Evolutionary conservation across 2,113 vertebrate species (phyloP), one percentile per base, ranked within the genome.

Genomic region (Sula dactylatra): DNA sequence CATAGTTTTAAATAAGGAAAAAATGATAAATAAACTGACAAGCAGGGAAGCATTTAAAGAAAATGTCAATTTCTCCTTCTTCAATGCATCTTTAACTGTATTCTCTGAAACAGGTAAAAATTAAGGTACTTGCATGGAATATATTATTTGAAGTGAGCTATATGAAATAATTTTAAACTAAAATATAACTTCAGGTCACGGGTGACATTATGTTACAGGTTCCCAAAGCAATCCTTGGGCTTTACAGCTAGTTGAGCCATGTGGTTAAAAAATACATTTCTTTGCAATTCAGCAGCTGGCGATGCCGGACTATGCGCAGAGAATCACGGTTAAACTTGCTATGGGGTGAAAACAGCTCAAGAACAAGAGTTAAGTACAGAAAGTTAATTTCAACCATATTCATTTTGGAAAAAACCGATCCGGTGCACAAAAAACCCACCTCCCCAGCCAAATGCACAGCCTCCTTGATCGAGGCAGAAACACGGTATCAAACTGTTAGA

Each of bases 401-500:
- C 19, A 40, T 16, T 62, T 73, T 6, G 34, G 52, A 52, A 49
- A 74, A 86, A 92, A 56, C 3, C 3, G 1, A 56, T 16, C 6
- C 44, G 56, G 24, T 2, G 3, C 27, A 71, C 13, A 44, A 56
- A 61, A 66, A 50, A 3, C 5, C 13, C 50, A 25, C 4, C 32
- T 49, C 14, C 24, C 44, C 44, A 34, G 24, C 11, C 25, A 5
- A 66, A 54, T 0, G 16, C 20, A 4, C 18, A 36, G 15, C 7
- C 9, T n/a, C 52, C 31, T 59, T 45, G 8, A 52, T 0, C 7
- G 21, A 42, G 40, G 59, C 54, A 42, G 45, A 45, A 42, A 52
- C 50, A 3, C 0, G 4, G 8, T 4, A 29, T 13, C 11, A 16
- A 26, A 10, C 4, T 16, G 27, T 9, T 7, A 11, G 29, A 13